Percentiles rank a stretch among this genome's conserved stretches.
phyloP scores from a whole-genome alignment of 2,888 invertebrate genomes.

The Rhamphomyia laevipes region DNA sequence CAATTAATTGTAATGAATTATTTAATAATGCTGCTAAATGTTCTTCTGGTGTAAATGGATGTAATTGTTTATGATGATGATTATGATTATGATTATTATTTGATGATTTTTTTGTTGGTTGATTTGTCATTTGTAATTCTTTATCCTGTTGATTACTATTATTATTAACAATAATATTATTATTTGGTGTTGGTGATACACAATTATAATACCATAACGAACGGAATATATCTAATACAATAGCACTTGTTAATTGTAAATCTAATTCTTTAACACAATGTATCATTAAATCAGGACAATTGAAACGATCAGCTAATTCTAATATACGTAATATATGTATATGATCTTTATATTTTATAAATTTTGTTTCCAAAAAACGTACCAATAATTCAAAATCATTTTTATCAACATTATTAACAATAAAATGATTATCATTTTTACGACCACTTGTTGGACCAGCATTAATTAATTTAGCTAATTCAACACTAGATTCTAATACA shows the following conservation, averaged over 20 bases:
- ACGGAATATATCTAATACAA: constrained; percentile 35
- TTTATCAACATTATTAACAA: constrained; percentile 35
- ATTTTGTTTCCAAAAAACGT: constrained; percentile 36
- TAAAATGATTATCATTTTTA: constrained; percentile 35
- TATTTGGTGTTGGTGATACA: constrained; percentile 26
- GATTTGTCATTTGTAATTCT: constrained; percentile 7
- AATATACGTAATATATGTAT: constrained; percentile 35
- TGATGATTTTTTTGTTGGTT: constrained; percentile 17
- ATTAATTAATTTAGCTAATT: constrained; percentile 34
- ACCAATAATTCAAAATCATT: constrained; percentile 34
- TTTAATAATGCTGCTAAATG: constrained; percentile 33
- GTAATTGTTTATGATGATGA: constrained; percentile 14
- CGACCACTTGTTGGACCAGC: constrained; percentile 36
- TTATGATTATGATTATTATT: constrained; percentile 19
- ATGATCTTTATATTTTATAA: constrained; percentile 35
- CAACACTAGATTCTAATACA: constrained; percentile 33
- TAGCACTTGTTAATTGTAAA: constrained; percentile 32
- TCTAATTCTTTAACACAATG: constrained; percentile 37
- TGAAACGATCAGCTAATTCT: constrained; percentile 34
- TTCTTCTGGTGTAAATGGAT: constrained; percentile 36
- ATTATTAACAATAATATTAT: constrained; percentile 22
- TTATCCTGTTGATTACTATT: constrained; percentile 19
- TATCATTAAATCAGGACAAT: constrained; percentile 37
- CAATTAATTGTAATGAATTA: constrained; percentile 35
- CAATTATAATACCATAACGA: constrained; percentile 36